Conservation (phyloP, 2,797 vertebrate genomes). For the Falco cherrug region DNA sequence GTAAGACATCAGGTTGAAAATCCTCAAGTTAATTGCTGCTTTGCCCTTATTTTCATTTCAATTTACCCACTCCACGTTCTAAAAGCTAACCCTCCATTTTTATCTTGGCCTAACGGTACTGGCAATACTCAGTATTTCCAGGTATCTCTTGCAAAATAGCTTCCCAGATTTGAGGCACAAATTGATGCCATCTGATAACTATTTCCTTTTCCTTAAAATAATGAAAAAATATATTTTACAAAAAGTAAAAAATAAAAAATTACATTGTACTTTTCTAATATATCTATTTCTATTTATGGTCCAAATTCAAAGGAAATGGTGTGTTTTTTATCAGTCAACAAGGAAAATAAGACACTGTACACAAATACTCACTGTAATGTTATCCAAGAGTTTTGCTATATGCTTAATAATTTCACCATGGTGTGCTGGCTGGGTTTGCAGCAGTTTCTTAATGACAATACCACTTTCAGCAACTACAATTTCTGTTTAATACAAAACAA, state of each 20-base stretch:
- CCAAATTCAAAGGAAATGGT: not conserved
- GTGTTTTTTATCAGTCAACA: not conserved
- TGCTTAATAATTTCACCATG: constrained; percentile 97
- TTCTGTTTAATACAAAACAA: constrained; percentile 80
- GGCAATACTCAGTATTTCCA: not conserved
- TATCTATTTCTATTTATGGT: not conserved
- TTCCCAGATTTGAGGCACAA: not conserved
- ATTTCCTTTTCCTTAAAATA: not conserved
- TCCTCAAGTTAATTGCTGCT: not conserved
- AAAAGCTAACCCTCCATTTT: not conserved
- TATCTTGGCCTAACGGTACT: not conserved
- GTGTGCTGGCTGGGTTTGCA: constrained; percentile 92
- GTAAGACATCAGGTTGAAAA: not conserved
- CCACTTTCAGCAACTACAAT: constrained; percentile 96
- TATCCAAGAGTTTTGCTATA: constrained; percentile 97
- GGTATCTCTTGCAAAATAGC: not conserved
- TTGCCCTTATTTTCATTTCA: not conserved
- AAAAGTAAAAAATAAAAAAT: not conserved
- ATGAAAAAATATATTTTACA: not conserved
- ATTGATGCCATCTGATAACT: not conserved
- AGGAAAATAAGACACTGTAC: not conserved
- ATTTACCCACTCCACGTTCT: not conserved
- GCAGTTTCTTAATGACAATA: constrained; percentile 96
- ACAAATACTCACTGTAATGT: constrained; percentile 86
- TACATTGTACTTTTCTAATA: not conserved